These are phyloP conservation scores for Nothoprocta perdicaria DNA, from an alignment of 2,113 vertebrate species.

Conservation along the genomic window DNA sequence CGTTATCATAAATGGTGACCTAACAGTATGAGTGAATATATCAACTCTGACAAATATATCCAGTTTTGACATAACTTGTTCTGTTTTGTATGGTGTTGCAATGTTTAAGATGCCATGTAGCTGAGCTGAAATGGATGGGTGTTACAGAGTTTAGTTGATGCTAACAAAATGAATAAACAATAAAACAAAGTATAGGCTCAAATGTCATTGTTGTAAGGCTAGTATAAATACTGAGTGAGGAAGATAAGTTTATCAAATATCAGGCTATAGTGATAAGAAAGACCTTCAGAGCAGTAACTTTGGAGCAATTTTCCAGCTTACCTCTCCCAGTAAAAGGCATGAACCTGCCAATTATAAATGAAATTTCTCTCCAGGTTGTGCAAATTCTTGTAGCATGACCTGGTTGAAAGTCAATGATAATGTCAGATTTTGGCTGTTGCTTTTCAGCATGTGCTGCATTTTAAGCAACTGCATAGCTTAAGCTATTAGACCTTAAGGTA, in stretches of 20 bases:
- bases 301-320: background rate
- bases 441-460: background rate
- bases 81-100: background rate
- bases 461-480: background rate
- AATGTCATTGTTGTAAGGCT: background rate
- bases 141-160: background rate
- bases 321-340: background rate
- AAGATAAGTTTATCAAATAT: background rate
- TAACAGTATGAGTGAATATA: slow-evolving; percentile 11
- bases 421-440: background rate
- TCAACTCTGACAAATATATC: background rate
- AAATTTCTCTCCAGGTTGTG: background rate
- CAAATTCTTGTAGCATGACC: background rate
- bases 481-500: background rate
- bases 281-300: background rate
- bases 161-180: background rate
- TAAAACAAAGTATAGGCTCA: background rate
- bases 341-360: background rate
- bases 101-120: background rate
- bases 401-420: background rate
- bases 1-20: slow-evolving; percentile 34
- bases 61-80: background rate
- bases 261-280: background rate
- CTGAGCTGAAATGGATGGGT: background rate
- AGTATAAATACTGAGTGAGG: background rate